Base-by-base conservation (phyloP, 2,113 vertebrate species). In the Benitochromis conjunctus region DNA sequence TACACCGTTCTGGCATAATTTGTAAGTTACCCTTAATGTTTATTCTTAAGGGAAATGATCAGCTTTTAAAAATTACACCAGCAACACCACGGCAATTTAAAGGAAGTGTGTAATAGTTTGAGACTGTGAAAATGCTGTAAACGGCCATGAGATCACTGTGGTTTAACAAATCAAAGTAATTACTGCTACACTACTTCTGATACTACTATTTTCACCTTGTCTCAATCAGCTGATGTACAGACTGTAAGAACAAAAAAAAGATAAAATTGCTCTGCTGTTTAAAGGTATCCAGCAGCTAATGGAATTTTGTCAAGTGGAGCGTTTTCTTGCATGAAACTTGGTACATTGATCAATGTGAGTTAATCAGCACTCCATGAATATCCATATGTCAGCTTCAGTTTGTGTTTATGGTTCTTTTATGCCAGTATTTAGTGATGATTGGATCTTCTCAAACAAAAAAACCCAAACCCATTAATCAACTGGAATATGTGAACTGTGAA, bases 31-130 rank as follows among this genome's bases (percentile, higher is more conserved):
- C 34, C 29, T n/a, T n/a, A n/a, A n/a, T 62, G 5, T 6, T 57
- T 57, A 57, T 57, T 34, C 58, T 16, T 62, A 34, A 62, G 58
- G 58, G 16, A 62, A 62, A 62, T 62, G 29, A 62, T 64, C 31
- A 64, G 9, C 34, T 64, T 36, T 66, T 21, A 21, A 66, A 38
- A 38, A 11, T 21, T 38, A 66, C 0, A 38, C 34, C 34, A 66
- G 34, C 60, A 38, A 38, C 60, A 66, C 19, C 0, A 1, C 38
- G 60, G 11, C 4, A 66, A 13, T 21, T 66, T 21, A 66, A 38
- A 38, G 38, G 38, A 38, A 66, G 10, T 66, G 60, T 66, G 60
- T 21, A 66, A 38, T 38, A 38, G 34, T 64, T n/a, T 64, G 19
- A 64, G 60, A 64, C 34, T 64, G 34, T 64, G 60, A n/a, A 64